These are phyloP conservation scores for Dilophus febrilis DNA, from an alignment of 2,888 invertebrate genomes.

Conservation along the genomic window DNA sequence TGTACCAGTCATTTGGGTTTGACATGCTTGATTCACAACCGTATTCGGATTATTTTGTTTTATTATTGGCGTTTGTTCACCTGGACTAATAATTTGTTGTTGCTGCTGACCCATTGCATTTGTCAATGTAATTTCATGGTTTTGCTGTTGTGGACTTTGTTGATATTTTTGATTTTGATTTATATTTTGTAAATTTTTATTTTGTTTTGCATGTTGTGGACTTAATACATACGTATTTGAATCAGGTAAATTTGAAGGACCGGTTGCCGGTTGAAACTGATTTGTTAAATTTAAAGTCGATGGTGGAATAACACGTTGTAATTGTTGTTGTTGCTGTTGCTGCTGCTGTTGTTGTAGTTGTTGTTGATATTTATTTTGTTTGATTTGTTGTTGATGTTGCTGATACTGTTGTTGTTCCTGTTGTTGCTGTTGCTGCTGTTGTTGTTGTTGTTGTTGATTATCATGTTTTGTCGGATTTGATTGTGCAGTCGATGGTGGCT, in stretches of 20 bases:
- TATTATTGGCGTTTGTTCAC: conserved; percentile 28
- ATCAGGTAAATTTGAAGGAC: conserved; percentile 21
- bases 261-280: conserved; percentile 27
- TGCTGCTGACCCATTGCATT: no score
- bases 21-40: conserved; percentile 29
- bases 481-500: conserved; percentile 17
- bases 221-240: conserved; percentile 6
- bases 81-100: conserved; percentile 16
- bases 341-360: conserved; percentile 17
- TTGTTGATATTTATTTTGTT: no score
- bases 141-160: conserved; percentile 2
- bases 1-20: conserved; percentile 27
- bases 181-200: conserved; percentile 15
- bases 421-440: conserved; percentile 14
- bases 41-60: conserved; percentile 30
- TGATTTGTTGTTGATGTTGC: conserved; percentile 17
- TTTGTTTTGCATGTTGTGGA: conserved; percentile 7
- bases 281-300: conserved; percentile 26
- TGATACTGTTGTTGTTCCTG: conserved; percentile 11
- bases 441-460: conserved; percentile 14
- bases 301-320: conserved; percentile 19
- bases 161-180: conserved; percentile 5
- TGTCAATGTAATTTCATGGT: conserved; percentile 15
- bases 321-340: conserved; percentile 11
- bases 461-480: conserved; percentile 12